phyloP scores from a whole-genome alignment of 2,113 vertebrate species.

The Campylorhamphus procurvoides region DNA sequence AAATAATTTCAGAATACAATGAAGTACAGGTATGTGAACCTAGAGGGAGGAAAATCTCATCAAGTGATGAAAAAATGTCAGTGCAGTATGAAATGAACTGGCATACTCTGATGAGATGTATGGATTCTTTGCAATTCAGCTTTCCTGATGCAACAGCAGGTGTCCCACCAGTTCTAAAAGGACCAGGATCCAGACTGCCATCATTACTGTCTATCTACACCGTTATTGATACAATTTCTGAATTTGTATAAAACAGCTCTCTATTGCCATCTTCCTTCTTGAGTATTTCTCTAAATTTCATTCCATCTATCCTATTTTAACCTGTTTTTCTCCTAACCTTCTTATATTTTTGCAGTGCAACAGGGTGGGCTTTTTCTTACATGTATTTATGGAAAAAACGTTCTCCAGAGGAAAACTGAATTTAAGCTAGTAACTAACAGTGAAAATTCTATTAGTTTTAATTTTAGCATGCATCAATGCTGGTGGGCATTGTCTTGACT shows the following conservation, averaged over 20 bases:
- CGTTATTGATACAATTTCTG: neutral
- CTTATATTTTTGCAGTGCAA: neutral
- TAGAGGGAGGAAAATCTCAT: neutral
- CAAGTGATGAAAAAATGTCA: neutral
- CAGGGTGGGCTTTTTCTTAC: accelerated
- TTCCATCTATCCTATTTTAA: neutral
- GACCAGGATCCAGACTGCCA: neutral
- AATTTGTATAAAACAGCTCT: neutral
- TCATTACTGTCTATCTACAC: neutral
- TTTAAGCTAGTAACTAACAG: neutral
- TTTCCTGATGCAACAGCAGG: neutral
- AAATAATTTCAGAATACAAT: neutral
- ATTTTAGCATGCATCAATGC: neutral
- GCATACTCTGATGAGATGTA: neutral
- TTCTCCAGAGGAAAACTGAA: neutral
- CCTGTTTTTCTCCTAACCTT: neutral
- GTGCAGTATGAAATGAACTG: neutral
- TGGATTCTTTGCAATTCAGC: neutral
- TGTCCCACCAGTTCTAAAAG: neutral
- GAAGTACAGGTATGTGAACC: neutral
- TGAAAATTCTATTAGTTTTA: neutral
- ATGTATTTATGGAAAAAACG: neutral
- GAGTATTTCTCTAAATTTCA: neutral
- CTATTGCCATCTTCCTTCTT: neutral
- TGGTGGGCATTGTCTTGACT: neutral